Base-by-base conservation (phyloP, 2,113 vertebrate genomes). In the Psephotus haematonotus region DNA sequence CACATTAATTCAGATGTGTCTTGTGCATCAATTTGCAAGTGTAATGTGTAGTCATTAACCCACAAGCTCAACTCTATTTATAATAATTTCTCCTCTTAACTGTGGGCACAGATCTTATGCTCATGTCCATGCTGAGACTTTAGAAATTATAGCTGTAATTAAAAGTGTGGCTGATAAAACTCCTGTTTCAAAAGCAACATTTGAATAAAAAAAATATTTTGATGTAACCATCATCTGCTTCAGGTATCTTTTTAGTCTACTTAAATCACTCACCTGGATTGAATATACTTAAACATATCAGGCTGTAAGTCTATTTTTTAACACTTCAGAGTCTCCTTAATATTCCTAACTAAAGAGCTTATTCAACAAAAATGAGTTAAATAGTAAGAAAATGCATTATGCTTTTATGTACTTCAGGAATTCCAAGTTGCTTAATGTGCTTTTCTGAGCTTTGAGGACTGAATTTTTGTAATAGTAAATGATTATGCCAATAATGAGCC, bases 401-500 rank as follows among this genome's bases (percentile, higher is more conserved):
- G 35, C 4, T 74, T 37, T 89, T 94, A 88, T 71, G 53, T 62
- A 86, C 74, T 57, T 88, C 12, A 50, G 80, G 62, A 92, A 81
- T 96, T 92, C 69, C 65, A 83, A 81, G 69, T 43, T 63, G 9
- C 16, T 75, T 28, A 78, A 35, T 6, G 50, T 17, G 17, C 1
- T 65, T 75, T 92, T 85, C 29, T 86, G 47, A 59, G 44, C 55
- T 96, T 83, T 57, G 37, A 94, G 57, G 41, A 41, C n/a, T 86
- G 12, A 87, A 70, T 81, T 92, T 74, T 92, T 95, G 44, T 91
- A 95, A 97, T 96, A 87, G 91, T 70, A 96, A 92, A 69, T 46
- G 46, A 88, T 94, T 96, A 82, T 60, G 43, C 23, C 70, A 96
- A 89, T 98, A 98, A 98, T 83, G 84, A 98, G 86, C 95, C 96